Base-by-base conservation (phyloP, 2,888 invertebrate genomes). In the Actias luna region DNA sequence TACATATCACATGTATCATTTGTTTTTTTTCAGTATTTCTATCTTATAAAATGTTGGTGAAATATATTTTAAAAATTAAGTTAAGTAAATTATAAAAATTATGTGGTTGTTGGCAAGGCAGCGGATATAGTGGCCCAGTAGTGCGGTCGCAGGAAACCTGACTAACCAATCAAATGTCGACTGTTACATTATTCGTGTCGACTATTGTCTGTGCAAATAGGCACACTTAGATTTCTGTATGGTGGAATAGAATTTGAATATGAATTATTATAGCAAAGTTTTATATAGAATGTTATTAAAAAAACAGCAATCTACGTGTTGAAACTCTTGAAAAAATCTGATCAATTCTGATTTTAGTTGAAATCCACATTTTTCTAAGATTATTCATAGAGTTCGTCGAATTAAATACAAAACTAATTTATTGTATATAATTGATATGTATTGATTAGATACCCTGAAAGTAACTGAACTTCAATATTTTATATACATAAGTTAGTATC, bases 1-100 rank as follows among this genome's bases (percentile, higher is more conserved):
- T 33, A 7, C 5, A 5, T 33, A 33, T 33, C 8, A 33, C 33
- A 33, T 33, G 33, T 59, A 39, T 42, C 33, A n/a, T n/a, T n/a
- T n/a, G n/a, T n/a, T n/a, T n/a, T n/a, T n/a, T 74, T 70, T 29
- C 72, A 75, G 74, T 75, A 68, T 70, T 71, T 72, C 71, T 73
- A 73, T 64, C 70, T 55, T 8, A 29, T 55, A n/a, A 16, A 27
- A 5, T 7, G 7, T 33, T 33, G 33, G 2, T 39, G 2, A 39
- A 16, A n/a, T 18, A 39, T 16, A 55, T 52, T 55, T 61, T 27
- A 39, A 18, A 55, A 55, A 31, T 27, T 4, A 22, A 29, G 18
- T 61, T 57, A 12, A 29, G 12, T 33, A 18, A 5, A 25, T 50
- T n/a, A n/a, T n/a, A n/a, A n/a, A n/a, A n/a, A n/a, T 50, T 25